Evolutionary conservation across 2,888 invertebrate species (phyloP), one percentile per base, ranked within the genome.

Genomic region (Sphecodes monilicornis): DNA sequence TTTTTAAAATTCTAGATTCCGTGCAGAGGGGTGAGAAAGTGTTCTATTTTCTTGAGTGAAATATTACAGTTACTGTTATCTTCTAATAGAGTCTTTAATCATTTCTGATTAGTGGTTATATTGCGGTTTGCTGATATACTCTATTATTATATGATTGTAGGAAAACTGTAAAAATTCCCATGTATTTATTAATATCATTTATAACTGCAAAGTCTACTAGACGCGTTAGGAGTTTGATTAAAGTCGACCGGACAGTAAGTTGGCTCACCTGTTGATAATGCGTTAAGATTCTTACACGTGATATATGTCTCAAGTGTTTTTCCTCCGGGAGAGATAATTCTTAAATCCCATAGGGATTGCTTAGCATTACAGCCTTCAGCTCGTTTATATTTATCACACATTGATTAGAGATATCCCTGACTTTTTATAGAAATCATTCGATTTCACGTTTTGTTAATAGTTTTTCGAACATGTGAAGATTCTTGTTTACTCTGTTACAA

Each of bases 271-370:
- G 60, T 60, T 60, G 60, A 60, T 60, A 60, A 60, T 60, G 29
- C 60, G 60, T 60, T 60, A 60, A 60, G 60, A 60, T 60, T 60
- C 60, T 60, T 60, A 60, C 6, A 29, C 16, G 16, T 16, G 60
- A 60, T 60, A 60, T 60, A 60, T 60, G 16, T 60, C 16, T 60
- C 60, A 60, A 60, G 60, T 60, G 60, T 60, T 29, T 29, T 29
- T 60, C 29, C 29, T 60, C 16, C 29, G 60, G 5, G 26, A 57
- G 57, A 60, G 60, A 60, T 60, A 88, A 85, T 86, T 82, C 85
- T 89, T 88, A 89, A 77, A 83, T 86, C 76, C 78, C 78, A 83
- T 84, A 54, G 76, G 66, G 68, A 83, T 68, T 74, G 79, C 60
- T 60, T 60, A 60, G 60, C 16, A 60, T 60, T 66, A n/a, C 16